Percentiles rank a stretch among this genome's conserved stretches.
Conservation (phyloP, 1,140 invertebrate genomes). For the Brachionus manjavacas region DNA sequence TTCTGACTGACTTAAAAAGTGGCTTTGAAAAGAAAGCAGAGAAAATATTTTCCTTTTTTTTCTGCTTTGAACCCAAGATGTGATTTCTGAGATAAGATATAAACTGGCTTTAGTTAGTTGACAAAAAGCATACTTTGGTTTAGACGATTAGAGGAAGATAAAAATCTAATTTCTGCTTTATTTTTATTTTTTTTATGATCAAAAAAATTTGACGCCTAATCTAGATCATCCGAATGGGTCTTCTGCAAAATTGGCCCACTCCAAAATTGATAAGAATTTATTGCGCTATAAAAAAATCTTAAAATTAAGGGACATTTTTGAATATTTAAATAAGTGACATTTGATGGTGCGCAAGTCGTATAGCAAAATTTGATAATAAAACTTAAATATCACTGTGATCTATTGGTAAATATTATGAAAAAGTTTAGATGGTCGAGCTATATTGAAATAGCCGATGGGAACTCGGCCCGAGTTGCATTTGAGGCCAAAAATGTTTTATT, state of each 20-base stretch:
- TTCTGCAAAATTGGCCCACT: neutral
- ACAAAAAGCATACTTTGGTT: neutral
- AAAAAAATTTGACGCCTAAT: neutral
- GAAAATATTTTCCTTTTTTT: neutral
- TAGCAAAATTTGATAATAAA: slow-evolving; percentile 1
- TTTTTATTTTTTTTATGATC: neutral
- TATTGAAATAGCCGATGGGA: neutral
- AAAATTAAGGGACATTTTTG: neutral
- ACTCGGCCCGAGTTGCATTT: neutral
- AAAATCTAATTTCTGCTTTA: neutral
- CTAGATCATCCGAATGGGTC: neutral
- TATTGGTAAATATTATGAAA: neutral
- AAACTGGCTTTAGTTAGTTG: neutral
- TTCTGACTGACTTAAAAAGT: neutral
- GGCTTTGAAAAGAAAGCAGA: neutral
- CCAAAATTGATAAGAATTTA: neutral
- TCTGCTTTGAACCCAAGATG: neutral
- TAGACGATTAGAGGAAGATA: neutral
- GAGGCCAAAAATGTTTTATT: neutral
- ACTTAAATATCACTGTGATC: neutral
- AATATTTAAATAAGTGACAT: neutral
- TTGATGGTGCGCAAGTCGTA: neutral
- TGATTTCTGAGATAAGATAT: neutral
- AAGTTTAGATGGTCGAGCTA: neutral
- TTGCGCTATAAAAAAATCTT: neutral